phyloP scores from a whole-genome alignment of 2,113 vertebrate genomes.

The Albula goreensis region DNA sequence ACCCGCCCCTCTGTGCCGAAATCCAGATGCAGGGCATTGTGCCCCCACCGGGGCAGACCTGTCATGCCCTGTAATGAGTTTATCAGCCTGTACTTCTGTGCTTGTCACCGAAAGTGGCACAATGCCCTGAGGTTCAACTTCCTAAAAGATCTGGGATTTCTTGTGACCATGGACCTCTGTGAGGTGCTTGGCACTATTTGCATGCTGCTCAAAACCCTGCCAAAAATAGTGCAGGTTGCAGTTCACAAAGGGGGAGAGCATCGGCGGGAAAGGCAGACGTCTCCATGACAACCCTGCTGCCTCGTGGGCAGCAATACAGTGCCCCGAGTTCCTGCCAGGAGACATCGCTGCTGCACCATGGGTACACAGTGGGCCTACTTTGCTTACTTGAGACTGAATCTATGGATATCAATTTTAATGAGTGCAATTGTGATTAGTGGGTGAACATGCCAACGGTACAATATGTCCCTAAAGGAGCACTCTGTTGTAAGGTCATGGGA shows the following conservation, averaged over 20 bases:
- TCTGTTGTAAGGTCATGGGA: neutral
- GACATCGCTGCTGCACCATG: neutral
- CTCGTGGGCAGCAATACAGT: slow-evolving; percentile 40
- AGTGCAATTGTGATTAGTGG: neutral
- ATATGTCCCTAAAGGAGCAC: neutral
- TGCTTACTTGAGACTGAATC: neutral
- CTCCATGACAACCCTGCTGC: slow-evolving; percentile 67
- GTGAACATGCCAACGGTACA: neutral
- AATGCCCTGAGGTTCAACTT: neutral
- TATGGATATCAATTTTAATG: neutral
- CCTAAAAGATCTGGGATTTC: neutral
- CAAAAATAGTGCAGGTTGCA: slow-evolving; percentile 57
- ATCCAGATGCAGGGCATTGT: neutral
- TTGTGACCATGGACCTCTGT: neutral
- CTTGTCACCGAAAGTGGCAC: neutral
- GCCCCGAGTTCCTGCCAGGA: neutral
- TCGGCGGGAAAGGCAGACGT: slow-evolving; percentile 58
- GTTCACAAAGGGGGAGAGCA: slow-evolving; percentile 58
- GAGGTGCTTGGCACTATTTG: neutral
- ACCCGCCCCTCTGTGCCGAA: neutral
- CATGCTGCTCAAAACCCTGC: slow-evolving; percentile 50
- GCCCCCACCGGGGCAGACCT: neutral
- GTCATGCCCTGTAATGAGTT: neutral
- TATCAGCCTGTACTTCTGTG: neutral
- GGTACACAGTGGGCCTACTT: neutral